Conservation (phyloP, 2,113 vertebrate species). For the Neodon shergylaensis region DNA sequence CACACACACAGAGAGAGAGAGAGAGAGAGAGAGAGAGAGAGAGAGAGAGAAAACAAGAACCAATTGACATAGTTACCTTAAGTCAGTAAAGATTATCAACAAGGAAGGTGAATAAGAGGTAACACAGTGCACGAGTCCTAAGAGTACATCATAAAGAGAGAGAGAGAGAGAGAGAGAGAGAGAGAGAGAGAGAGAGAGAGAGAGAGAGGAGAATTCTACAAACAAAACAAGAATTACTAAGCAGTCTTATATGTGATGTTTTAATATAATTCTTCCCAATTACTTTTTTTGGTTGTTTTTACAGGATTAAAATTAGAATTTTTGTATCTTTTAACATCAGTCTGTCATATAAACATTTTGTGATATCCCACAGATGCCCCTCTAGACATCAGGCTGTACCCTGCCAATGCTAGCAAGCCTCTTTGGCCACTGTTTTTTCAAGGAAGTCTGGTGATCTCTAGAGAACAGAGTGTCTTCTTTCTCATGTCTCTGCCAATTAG, state of each 20-base stretch:
- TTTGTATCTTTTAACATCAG: background rate
- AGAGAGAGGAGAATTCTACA: background rate
- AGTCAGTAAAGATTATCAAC: too few species aligned
- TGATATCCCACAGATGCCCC: background rate
- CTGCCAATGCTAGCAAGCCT: background rate
- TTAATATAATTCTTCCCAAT: conserved; percentile 18
- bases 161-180: too few species aligned
- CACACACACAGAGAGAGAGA: too few species aligned
- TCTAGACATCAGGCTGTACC: background rate
- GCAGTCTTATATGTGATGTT: background rate
- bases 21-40: too few species aligned
- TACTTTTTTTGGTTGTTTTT: conserved; percentile 20
- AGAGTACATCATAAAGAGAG: too few species aligned
- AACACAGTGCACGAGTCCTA: too few species aligned
- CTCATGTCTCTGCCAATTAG: background rate
- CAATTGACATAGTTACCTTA: too few species aligned
- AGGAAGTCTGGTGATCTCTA: background rate
- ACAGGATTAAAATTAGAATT: background rate
- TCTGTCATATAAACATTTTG: background rate
- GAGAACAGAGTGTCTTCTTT: background rate
- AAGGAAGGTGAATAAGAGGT: too few species aligned
- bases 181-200: too few species aligned
- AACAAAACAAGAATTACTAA: background rate
- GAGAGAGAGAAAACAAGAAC: too few species aligned
- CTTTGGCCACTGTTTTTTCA: background rate